Evolutionary conservation across 2,113 vertebrate genomes (phyloP), one percentile per base, ranked within the genome.

Genomic region (Apteryx owenii): DNA sequence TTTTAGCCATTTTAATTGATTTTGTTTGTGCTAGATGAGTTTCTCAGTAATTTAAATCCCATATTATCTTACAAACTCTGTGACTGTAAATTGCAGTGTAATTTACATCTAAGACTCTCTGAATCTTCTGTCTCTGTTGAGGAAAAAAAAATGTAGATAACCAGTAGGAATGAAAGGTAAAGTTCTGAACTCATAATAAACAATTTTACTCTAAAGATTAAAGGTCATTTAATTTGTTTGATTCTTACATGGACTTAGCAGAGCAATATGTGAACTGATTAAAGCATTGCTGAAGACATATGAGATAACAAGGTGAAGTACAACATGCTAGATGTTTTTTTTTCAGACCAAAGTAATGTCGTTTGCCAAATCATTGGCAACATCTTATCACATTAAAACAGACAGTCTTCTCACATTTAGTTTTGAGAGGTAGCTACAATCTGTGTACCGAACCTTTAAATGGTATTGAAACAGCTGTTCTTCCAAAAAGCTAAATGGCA

Each of bases 381-480:
- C 38, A 87, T 95, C 94, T 98, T 97, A 97, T 97, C 96, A 77
- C 46, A 50, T 38, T 68, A 81, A 95, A 98, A 53, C 95, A 97
- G 94, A 76, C 65, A 82, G 66, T 69, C 70, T 96, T 91, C 66
- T 88, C 78, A 81, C 40, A 83, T 78, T 90, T 73, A 65, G 40
- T 91, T 97, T 95, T 95, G 90, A 97, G 94, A 92, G 62, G 38
- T 33, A 85, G 48, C 79, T 93, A 85, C 92, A 95, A 95, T 90
- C 80, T 58, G 36, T 81, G 73, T 87, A 82, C 53, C 73, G 19
- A 94, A 89, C 56, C 46, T 83, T 89, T 94, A 90, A 87, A 92
- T 81, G 46, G 8, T 85, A 72, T 94, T 92, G 88, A 94, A 95
- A 77, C 46, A 89, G 36, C 31, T 73, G 84, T 28, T 94, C 69